A percentile compares a stretch with the other conserved stretches of the same genome.
These are phyloP conservation scores for Prunella himalayana DNA, from an alignment of 2,113 vertebrate genomes.

Conservation along the genomic window DNA sequence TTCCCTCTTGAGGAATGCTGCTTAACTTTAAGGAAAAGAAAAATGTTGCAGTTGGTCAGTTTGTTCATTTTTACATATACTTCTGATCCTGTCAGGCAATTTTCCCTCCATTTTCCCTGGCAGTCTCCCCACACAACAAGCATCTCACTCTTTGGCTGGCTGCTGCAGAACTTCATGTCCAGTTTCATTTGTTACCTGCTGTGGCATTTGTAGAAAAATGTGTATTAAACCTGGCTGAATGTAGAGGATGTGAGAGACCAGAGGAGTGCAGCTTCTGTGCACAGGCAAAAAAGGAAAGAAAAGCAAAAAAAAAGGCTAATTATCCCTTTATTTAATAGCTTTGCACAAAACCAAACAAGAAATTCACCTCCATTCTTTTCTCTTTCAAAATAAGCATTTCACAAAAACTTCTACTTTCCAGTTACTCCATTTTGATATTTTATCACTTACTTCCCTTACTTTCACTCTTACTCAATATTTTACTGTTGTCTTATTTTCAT, in stretches of 20 bases:
- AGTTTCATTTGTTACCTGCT: not conserved
- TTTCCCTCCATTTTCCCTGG: not conserved
- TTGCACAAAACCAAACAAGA: not conserved
- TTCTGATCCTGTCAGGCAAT: not conserved
- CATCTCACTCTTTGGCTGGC: not conserved
- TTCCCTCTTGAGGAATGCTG: not conserved
- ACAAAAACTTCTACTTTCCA: not conserved
- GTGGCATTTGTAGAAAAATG: not conserved
- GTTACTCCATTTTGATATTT: not conserved
- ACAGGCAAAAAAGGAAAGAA: not conserved
- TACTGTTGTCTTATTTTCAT: not conserved
- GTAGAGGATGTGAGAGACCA: not conserved
- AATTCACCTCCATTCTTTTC: not conserved
- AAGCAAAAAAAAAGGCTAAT: not conserved
- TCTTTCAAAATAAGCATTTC: not conserved
- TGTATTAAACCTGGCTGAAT: not conserved
- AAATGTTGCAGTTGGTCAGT: accelerated
- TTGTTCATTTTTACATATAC: not conserved
- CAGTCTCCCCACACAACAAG: not conserved
- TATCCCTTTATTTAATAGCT: not conserved
- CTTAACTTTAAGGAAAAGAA: not conserved
- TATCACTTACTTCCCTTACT: not conserved
- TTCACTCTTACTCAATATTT: not conserved
- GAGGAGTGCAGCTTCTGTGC: not conserved
- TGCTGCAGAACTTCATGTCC: not conserved